Conservation (phyloP, 2,113 vertebrate species). For the Xyliphius kryptos region DNA sequence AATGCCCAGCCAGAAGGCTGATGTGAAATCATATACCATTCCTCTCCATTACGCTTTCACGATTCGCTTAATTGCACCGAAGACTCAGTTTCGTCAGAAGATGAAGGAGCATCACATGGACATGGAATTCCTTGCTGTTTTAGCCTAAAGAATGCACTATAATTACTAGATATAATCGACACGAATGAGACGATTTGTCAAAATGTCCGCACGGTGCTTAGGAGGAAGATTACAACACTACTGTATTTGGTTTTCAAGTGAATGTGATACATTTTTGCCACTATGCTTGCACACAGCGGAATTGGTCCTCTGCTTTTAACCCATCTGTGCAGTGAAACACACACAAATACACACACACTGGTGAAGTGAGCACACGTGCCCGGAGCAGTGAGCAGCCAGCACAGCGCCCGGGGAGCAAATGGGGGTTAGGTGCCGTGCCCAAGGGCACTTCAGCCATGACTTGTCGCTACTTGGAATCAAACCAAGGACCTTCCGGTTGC, state of each 20-base stretch:
- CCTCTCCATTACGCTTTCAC: background rate
- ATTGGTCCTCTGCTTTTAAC: too few relatives aligned
- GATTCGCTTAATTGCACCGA: conserved; percentile 15
- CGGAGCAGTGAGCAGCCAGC: too few relatives aligned
- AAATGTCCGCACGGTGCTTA: conserved; percentile 13
- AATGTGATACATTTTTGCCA: too few relatives aligned
- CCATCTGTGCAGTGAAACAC: too few relatives aligned
- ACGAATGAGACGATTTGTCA: conserved; percentile 29
- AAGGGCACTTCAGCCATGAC: too few relatives aligned
- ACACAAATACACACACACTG: too few relatives aligned
- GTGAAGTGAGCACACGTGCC: too few relatives aligned
- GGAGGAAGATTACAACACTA: conserved; percentile 2
- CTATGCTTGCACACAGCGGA: too few relatives aligned
- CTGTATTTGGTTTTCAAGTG: background rate
- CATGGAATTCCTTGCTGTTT: conserved; percentile 5
- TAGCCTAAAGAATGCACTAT: conserved; percentile 21
- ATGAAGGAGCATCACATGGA: background rate
- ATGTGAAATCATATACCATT: background rate
- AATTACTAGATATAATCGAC: conserved; percentile 29
- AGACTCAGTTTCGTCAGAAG: background rate
- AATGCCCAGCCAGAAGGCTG: background rate
- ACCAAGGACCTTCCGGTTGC: too few relatives aligned
- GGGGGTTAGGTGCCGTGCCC: too few relatives aligned
- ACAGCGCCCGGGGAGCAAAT: too few relatives aligned
- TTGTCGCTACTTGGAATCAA: too few relatives aligned